Evolutionary conservation across 2,113 vertebrate genomes (phyloP).

Genomic region (Puntigrus tetrazona): DNA sequence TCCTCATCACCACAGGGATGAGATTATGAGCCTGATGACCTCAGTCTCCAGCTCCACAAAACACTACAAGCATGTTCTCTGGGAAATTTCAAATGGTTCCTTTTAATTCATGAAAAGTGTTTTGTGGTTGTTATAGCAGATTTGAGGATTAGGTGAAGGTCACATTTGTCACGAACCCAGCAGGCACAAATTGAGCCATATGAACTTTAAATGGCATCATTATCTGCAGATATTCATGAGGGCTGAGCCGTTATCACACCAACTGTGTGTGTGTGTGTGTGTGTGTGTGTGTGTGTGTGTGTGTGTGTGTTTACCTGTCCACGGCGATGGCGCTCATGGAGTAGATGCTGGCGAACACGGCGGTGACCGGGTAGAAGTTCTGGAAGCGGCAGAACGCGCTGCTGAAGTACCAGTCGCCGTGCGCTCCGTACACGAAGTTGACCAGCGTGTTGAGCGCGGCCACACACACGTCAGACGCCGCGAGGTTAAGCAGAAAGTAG

Average conservation of each 20-base stretch:
- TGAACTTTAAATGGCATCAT: too few relatives aligned
- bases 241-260: neutral
- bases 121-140: too few relatives aligned
- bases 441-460: conserved; percentile 53
- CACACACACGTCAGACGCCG: conserved; percentile 51
- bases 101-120: too few relatives aligned
- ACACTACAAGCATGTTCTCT: too few relatives aligned
- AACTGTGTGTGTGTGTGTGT: too few relatives aligned
- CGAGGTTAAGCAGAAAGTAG: conserved; percentile 56
- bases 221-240: neutral
- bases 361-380: conserved; percentile 55
- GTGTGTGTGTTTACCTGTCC: conserved; percentile 45
- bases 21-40: too few relatives aligned
- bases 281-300: neutral
- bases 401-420: conserved; percentile 57
- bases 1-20: too few relatives aligned
- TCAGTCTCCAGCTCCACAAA: too few relatives aligned
- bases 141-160: too few relatives aligned
- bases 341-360: conserved; percentile 56
- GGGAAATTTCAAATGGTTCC: too few relatives aligned
- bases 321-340: conserved; percentile 57
- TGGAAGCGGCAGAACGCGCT: conserved; percentile 53
- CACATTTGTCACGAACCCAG: too few relatives aligned
- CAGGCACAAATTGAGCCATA: too few relatives aligned
- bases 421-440: conserved; percentile 50